Evolutionary conservation across 1,140 invertebrate genomes (phyloP).

Genomic region (Venturia canescens): DNA sequence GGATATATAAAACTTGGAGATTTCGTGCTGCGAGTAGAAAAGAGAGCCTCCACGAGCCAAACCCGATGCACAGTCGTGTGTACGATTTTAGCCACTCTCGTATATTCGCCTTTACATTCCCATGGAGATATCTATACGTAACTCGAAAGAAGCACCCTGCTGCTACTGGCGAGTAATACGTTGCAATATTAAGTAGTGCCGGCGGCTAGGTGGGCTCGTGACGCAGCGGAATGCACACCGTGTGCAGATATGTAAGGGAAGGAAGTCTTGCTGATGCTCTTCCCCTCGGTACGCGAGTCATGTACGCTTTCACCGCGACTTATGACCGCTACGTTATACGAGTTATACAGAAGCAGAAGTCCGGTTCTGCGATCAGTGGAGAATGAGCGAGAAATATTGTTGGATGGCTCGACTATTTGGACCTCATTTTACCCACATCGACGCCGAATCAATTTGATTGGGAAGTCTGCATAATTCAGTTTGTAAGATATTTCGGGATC

Average conservation of each 20-base stretch:
- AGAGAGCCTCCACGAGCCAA: not conserved
- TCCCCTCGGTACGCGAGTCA: constrained; percentile 61
- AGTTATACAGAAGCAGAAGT: constrained; percentile 47
- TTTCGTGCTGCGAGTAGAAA: constrained; percentile 43
- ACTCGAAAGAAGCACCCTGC: constrained; percentile 15
- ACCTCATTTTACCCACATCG: too few relatives aligned
- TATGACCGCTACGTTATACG: constrained; percentile 59
- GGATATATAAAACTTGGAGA: constrained; percentile 40
- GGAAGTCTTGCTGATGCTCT: constrained; percentile 3
- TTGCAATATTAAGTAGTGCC: constrained; percentile 64
- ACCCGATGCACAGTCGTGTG: constrained; percentile 45
- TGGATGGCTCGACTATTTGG: too few relatives aligned
- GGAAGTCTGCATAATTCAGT: too few relatives aligned
- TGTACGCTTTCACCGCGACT: constrained; percentile 63
- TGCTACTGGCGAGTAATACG: constrained; percentile 55
- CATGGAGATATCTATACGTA: constrained; percentile 4
- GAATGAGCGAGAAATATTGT: not conserved
- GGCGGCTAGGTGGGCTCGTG: constrained; percentile 24
- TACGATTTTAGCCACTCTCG: constrained; percentile 54
- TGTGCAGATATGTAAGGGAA: constrained; percentile 41
- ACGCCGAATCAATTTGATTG: too few relatives aligned
- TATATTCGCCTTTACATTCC: not conserved
- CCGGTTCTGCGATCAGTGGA: not conserved
- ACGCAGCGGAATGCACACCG: constrained; percentile 15
- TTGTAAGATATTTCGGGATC: too few relatives aligned